These are phyloP conservation scores for Cydia amplana DNA, from an alignment of 1,140 invertebrate species.

Conservation along the genomic window DNA sequence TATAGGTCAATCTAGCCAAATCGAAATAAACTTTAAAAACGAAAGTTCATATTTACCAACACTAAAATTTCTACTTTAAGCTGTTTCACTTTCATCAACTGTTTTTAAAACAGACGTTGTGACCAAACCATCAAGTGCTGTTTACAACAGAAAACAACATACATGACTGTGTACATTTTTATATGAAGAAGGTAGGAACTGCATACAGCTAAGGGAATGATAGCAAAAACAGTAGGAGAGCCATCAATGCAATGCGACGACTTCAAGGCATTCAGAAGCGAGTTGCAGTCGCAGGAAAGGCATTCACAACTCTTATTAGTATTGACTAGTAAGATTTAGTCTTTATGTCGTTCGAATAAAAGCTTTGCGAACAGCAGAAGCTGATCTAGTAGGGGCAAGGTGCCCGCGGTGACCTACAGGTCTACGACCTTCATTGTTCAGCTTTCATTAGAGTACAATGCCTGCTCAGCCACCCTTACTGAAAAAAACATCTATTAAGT, in stretches of 20 bases:
- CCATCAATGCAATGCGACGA: constrained; percentile 12
- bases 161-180: neutral
- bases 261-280: constrained; percentile 20
- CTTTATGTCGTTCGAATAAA: constrained; percentile 29
- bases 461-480: constrained; percentile 38
- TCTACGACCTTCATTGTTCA: constrained; percentile 73
- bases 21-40: too few species aligned
- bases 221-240: neutral
- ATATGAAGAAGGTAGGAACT: neutral
- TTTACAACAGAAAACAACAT: neutral
- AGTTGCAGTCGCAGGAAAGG: constrained; percentile 15
- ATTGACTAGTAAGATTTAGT: neutral
- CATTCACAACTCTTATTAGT: neutral
- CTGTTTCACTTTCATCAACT: neutral
- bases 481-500: constrained; percentile 33
- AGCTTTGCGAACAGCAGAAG: constrained; percentile 9
- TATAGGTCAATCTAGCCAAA: too few species aligned
- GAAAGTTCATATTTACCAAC: too few species aligned
- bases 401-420: constrained; percentile 64
- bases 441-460: constrained; percentile 66
- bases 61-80: neutral
- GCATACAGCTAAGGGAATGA: neutral
- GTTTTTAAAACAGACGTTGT: neutral
- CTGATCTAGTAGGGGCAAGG: constrained; percentile 40
- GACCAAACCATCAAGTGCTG: neutral